A percentile compares a stretch with the other conserved stretches of the same genome.
phyloP scores from a whole-genome alignment of 2,888 invertebrate genomes.

The Blastobasis lacticolella region DNA sequence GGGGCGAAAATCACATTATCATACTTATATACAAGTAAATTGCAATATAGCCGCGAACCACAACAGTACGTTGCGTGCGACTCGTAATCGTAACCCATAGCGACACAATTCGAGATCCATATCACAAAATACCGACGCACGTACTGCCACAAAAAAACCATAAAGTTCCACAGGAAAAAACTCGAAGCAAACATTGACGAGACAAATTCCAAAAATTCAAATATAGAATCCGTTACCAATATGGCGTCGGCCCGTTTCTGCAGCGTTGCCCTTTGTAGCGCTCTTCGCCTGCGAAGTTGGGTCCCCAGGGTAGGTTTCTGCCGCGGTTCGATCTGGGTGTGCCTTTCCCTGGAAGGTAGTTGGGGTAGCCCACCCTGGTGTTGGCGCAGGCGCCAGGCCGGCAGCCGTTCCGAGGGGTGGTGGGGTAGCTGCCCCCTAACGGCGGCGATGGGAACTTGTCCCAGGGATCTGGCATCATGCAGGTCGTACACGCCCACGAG shows the following conservation, averaged over 20 bases:
- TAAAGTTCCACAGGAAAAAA: neutral
- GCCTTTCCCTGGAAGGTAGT: slow-evolving; percentile 40
- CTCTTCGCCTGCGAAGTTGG: slow-evolving; percentile 46
- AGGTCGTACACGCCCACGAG: slow-evolving; percentile 47
- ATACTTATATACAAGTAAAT: too few species aligned
- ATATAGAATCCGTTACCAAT: slow-evolving; percentile 40
- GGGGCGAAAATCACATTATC: too few species aligned
- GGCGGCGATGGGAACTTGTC: slow-evolving; percentile 45
- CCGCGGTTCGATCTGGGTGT: slow-evolving; percentile 39
- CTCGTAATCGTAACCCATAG: too few species aligned
- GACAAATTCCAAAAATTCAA: neutral
- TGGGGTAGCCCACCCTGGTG: slow-evolving; percentile 33
- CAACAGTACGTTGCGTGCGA: too few species aligned
- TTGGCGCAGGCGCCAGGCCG: slow-evolving; percentile 50
- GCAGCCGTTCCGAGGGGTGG: slow-evolving; percentile 55
- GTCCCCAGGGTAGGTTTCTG: slow-evolving; percentile 56
- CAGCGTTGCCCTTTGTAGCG: slow-evolving; percentile 55
- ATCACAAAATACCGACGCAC: too few species aligned
- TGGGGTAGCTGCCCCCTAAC: slow-evolving; percentile 40
- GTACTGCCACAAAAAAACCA: too few species aligned
- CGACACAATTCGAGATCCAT: too few species aligned
- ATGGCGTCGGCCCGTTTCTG: slow-evolving; percentile 53
- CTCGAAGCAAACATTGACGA: neutral
- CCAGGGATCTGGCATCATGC: slow-evolving; percentile 52
- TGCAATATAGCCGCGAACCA: too few species aligned